Base-by-base conservation (phyloP, 64 coral and sea anemone genomes). In the Platygyra sinensis region DNA sequence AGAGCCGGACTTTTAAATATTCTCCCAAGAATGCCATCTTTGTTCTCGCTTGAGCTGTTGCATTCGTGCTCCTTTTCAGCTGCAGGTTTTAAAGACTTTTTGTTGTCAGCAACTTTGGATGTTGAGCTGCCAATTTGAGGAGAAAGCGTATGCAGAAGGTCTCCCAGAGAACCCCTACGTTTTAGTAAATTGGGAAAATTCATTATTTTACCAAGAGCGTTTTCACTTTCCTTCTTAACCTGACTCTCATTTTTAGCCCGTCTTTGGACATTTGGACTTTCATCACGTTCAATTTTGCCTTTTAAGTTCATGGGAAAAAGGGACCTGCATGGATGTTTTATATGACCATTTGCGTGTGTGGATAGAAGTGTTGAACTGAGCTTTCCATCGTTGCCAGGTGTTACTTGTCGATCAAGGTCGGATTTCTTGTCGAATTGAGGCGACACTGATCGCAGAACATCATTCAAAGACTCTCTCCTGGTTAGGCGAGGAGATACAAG, bases 1-100 rank as follows among this genome's bases (percentile, higher is more conserved):
- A 90, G 16, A 67, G 31, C 20, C 17, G 52, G 46, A 72, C 50
- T 87, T 54, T 30, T 62, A 4, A 75, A 75, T 87, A 76, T 75
- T 49, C 59, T 75, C 3, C 51, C 49, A 75, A 76, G 33, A 20
- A 57, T 30, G 50, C 32, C 50, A 27, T 24, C 51, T 75, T 75
- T 60, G 9, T 76, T 59, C 75, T 75, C 63, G 19, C 57, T 22
- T 38, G 51, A 16, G 9, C 54, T 18, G 72, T 30, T 30, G 13
- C 18, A 19, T 64, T 82, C 49, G 50, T 15, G 24, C 10, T 59
- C 71, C 9, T 27, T 57, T 24, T 75, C 30, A 52, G 24, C 25
- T 29, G 20, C 4, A 75, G 50, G 57, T 60, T 27, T n/a, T 57
- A 20, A 20, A 8, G 51, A 74, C 22, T 17, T 84, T 22, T 84